Conservation (phyloP, 1,140 invertebrate genomes). For the Plutomurus gul region DNA sequence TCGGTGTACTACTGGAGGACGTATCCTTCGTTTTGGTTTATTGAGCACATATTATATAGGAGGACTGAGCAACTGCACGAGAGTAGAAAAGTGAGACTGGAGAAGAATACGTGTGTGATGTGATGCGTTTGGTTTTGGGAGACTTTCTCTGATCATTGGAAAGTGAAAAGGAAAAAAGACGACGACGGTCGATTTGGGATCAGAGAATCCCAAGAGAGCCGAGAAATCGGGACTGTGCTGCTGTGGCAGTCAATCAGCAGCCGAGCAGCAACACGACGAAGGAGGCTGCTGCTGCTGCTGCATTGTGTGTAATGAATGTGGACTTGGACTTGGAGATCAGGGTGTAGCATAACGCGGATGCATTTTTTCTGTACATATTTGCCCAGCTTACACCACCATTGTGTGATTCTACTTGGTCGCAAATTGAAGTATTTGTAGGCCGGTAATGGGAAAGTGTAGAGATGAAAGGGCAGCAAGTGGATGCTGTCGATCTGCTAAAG, state of each 20-base stretch:
- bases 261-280: no score
- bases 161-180: constrained; percentile 13
- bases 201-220: constrained; percentile 1
- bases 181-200: background rate
- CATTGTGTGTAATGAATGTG: background rate
- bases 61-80: no score
- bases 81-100: no score
- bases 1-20: no score
- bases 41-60: no score
- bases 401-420: constrained; percentile 41
- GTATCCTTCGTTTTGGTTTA: no score
- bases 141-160: background rate
- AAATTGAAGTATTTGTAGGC: constrained; percentile 53
- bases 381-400: constrained; percentile 36
- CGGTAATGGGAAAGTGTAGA: constrained; percentile 51
- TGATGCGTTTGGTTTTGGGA: background rate
- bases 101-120: background rate
- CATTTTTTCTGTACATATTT: constrained; percentile 40
- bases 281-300: no score
- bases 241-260: background rate
- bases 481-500: constrained; percentile 44
- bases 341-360: background rate
- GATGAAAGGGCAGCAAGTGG: constrained; percentile 52
- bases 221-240: background rate
- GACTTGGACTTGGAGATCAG: background rate